Base-by-base conservation (phyloP, 2,888 invertebrate species). In the Nysson spinosus region DNA sequence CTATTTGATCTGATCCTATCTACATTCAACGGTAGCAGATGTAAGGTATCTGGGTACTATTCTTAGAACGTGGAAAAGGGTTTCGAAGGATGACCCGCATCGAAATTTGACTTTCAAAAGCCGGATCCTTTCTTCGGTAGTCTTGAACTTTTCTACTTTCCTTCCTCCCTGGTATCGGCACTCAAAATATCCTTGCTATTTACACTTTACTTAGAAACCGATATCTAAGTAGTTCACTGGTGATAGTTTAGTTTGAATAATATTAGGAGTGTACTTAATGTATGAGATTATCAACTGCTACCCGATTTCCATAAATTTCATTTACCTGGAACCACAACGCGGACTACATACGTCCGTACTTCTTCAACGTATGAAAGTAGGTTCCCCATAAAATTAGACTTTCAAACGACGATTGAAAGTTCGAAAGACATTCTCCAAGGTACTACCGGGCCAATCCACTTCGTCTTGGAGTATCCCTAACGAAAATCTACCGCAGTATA, bases 301-400 rank as follows among this genome's bases (percentile, higher is more conserved):
- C 32, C 42, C 17, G 43, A 47, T 34, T 39, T 51, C 4, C 40
- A 17, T n/a, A 9, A 16, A 40, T 22, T 39, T 24, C 20, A 2
- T 28, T 12, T 39, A 22, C n/a, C 28, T 6, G 43, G 39, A 20
- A 6, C 17, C 43, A 20, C 26, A 24, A n/a, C 24, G 6, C 2
- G 7, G 19, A 7, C 14, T 28, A 35, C 30, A 20, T 17, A 22
- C 37, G 22, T 30, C 14, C 14, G 3, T 22, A 43, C 43, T 24
- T 14, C 26, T 42, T 1, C n/a, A 20, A 28, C 14, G 47, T 37
- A 40, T 37, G 50, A 44, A 54, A 47, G 39, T 32, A 40, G 28
- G 51, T 56, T 54, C 56, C 58, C 57, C 65, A 57, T 62, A 55
- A 65, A 69, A 72, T 72, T 72, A 65, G 72, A 71, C 69, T 71